These are phyloP conservation scores for Sarcophaga subvicina DNA, from an alignment of 2,888 invertebrate genomes.

Conservation along the genomic window DNA sequence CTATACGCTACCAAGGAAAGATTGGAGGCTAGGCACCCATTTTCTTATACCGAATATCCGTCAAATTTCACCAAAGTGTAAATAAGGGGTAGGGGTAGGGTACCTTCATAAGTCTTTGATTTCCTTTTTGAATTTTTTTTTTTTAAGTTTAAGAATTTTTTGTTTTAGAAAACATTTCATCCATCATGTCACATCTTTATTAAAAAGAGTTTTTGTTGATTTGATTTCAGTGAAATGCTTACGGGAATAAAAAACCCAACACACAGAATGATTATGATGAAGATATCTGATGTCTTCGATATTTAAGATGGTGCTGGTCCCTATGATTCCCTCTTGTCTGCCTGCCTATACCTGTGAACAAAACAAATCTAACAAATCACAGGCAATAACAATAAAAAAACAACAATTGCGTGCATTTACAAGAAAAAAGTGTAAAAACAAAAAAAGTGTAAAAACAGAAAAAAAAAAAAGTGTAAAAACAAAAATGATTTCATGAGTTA, in stretches of 20 bases:
- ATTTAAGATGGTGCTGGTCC: background rate
- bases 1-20: too few species aligned
- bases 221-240: slow-evolving; percentile 11
- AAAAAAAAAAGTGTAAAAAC: slow-evolving; percentile 31
- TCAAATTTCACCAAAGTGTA: too few species aligned
- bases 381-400: background rate
- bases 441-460: too few species aligned
- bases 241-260: background rate
- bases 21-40: too few species aligned
- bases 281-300: slow-evolving; percentile 56
- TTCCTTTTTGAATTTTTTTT: too few species aligned
- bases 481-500: background rate
- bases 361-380: slow-evolving; percentile 12
- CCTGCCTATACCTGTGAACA: background rate
- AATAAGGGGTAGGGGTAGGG: background rate
- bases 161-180: slow-evolving; percentile 42
- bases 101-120: background rate
- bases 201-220: slow-evolving; percentile 68
- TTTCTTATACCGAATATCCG: too few species aligned
- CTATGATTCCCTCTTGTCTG: background rate
- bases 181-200: slow-evolving; percentile 71
- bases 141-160: background rate
- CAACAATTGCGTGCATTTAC: slow-evolving; percentile 17
- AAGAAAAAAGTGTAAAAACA: slow-evolving; percentile 33
- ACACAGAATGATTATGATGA: slow-evolving; percentile 46